These are phyloP conservation scores for Heterodera schachtii DNA, from an alignment of 1,140 invertebrate genomes.

Conservation along the genomic window DNA sequence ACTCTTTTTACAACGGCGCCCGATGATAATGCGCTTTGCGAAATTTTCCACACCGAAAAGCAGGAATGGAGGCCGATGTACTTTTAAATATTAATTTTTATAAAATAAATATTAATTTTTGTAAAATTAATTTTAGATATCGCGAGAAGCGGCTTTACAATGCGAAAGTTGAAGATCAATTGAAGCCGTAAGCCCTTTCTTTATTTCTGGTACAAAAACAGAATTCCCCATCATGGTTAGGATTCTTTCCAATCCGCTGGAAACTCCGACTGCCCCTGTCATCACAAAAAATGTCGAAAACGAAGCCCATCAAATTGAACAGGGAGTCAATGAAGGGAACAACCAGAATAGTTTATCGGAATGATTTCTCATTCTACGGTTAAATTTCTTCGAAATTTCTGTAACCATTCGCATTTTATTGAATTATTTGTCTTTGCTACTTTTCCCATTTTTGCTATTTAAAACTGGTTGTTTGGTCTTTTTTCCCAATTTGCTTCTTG, in stretches of 20 bases:
- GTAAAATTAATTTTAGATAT: slow-evolving; percentile 30
- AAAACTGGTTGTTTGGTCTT: too few species aligned
- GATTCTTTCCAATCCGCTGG: slow-evolving; percentile 7
- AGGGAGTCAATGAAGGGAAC: not conserved
- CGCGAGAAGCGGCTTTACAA: slow-evolving; percentile 57
- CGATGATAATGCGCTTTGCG: slow-evolving; percentile 27
- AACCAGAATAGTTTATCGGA: not conserved
- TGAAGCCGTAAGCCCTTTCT: slow-evolving; percentile 5
- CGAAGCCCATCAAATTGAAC: not conserved
- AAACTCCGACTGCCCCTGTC: not conserved
- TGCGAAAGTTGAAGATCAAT: slow-evolving; percentile 2
- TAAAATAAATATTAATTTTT: too few species aligned
- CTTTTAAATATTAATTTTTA: not conserved
- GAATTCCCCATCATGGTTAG: not conserved
- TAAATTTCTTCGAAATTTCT: too few species aligned
- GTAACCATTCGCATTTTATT: not conserved
- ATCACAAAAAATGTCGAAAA: not conserved
- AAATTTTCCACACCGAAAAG: slow-evolving; percentile 39
- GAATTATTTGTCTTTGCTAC: not conserved
- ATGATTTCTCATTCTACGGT: not conserved
- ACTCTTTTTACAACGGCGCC: slow-evolving; percentile 24
- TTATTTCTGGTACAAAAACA: not conserved
- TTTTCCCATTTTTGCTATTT: not conserved
- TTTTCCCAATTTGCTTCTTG: not conserved
- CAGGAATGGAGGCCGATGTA: slow-evolving; percentile 45